Percentiles rank a stretch among this genome's conserved stretches.
These are phyloP conservation scores for Enteromius viviparus DNA, from an alignment of 2,797 vertebrate genomes.

Conservation along the genomic window DNA sequence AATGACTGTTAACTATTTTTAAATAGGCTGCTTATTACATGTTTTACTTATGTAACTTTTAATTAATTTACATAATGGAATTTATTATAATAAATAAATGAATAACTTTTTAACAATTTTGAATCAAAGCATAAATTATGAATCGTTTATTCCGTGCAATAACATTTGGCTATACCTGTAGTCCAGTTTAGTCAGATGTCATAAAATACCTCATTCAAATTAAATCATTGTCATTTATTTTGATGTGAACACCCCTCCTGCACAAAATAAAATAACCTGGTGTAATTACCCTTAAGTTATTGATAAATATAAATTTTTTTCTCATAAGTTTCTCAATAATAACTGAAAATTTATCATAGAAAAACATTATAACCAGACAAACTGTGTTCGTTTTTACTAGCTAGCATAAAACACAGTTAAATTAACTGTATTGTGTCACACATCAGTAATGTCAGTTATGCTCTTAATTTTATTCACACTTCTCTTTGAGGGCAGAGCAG, in stretches of 20 bases:
- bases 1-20: not conserved
- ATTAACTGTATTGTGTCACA: not conserved
- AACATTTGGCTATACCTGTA: not conserved
- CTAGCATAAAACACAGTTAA: not conserved
- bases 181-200: not conserved
- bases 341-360: not conserved
- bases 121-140: not conserved
- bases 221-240: not conserved
- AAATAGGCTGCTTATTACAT: not conserved
- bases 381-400: not conserved
- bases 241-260: not conserved
- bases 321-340: too few relatives aligned
- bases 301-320: not conserved
- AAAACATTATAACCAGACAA: not conserved
- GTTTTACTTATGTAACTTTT: not conserved
- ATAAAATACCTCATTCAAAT: not conserved
- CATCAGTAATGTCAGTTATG: not conserved
- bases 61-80: not conserved
- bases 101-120: not conserved
- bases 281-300: not conserved
- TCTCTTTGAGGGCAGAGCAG: slow-evolving; percentile 57
- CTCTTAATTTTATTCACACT: slow-evolving; percentile 33
- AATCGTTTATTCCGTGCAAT: not conserved
- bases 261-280: not conserved
- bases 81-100: too few relatives aligned